Evolutionary conservation across 2,797 vertebrate species (phyloP).

Genomic region (Yasuhikotakia modesta): DNA sequence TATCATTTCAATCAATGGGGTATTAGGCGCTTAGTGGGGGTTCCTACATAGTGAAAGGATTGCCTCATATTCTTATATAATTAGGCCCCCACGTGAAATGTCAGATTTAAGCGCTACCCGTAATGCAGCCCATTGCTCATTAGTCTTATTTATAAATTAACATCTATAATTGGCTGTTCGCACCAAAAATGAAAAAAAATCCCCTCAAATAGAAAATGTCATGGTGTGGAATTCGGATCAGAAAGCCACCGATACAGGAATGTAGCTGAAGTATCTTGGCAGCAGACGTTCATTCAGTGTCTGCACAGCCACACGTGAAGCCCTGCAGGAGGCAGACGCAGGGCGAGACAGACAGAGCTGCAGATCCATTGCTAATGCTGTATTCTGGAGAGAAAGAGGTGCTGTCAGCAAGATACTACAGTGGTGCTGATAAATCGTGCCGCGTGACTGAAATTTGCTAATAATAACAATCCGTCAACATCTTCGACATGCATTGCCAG

Average conservation of each 20-base stretch:
- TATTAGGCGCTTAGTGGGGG: conserved; percentile 52
- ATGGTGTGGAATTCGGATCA: not conserved
- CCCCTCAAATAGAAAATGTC: conserved; percentile 16
- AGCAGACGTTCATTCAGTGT: not conserved
- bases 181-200: conserved; percentile 18
- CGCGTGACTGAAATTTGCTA: conserved; percentile 47
- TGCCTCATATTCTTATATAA: conserved; percentile 54
- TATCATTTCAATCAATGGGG: conserved; percentile 60
- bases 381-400: conserved; percentile 31
- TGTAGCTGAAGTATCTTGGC: conserved; percentile 7
- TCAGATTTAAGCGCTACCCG: conserved; percentile 39
- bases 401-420: conserved; percentile 37
- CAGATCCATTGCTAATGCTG: conserved; percentile 34
- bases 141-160: conserved; percentile 43
- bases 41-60: conserved; percentile 42
- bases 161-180: conserved; percentile 35
- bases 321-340: conserved; percentile 14
- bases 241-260: conserved; percentile 11
- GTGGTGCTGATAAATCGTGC: conserved; percentile 33
- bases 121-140: conserved; percentile 27
- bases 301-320: not conserved
- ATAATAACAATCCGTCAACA: conserved; percentile 43
- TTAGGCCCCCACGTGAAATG: conserved; percentile 49
- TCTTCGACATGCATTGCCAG: conserved; percentile 30
- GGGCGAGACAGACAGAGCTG: conserved; percentile 24